Evolutionary conservation across 1,140 invertebrate species (phyloP), one percentile per base, ranked within the genome.

Genomic region (Drosophila obscura): DNA sequence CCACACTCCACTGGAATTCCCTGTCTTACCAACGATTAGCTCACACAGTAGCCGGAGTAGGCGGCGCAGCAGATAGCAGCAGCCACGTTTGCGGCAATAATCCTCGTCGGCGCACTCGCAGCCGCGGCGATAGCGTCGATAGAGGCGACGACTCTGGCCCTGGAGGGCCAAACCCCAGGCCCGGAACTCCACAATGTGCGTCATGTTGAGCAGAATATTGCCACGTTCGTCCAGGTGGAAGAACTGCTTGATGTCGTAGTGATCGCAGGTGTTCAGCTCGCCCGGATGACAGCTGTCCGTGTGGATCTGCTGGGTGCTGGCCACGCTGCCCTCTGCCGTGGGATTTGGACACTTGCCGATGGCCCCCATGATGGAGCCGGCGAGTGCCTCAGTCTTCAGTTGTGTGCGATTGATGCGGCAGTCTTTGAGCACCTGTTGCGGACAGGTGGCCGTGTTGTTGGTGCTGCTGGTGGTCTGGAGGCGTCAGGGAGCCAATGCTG

Each of bases 211-310:
- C 67, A 92, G 58, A n/a, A 92, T 92, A 66, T 92, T 92, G 72
- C 91, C 91, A 73, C 88, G 73, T 51, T 92, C 91, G 71, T 90
- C 90, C 49, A 92, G 80, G 50, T 76, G 87, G 60, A 92, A 91
- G 78, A 91, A 91, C 64, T 91, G 76, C 71, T 91, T 91, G 65
- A 91, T 91, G 46, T 91, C 90, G 49, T 91, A 91, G 50, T 91
- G 90, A 74, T 91, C 90, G 58, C 89, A 90, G 79, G 67, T 80
- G 41, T 85, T 91, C 2, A 67, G 79, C 59, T 80, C 80, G 43
- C 66, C 62, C 22, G 88, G 88, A 80, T 90, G 89, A 45, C 88
- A 89, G 9, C 31, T 46, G 49, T 90, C 88, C 22, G 5, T 15
- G 11, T 13, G 11, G 4, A 13, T 13, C 35, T 39, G 11, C 13